These are phyloP conservation scores for Amphiprion ocellaris DNA, from an alignment of 2,113 vertebrate genomes.

Conservation along the genomic window DNA sequence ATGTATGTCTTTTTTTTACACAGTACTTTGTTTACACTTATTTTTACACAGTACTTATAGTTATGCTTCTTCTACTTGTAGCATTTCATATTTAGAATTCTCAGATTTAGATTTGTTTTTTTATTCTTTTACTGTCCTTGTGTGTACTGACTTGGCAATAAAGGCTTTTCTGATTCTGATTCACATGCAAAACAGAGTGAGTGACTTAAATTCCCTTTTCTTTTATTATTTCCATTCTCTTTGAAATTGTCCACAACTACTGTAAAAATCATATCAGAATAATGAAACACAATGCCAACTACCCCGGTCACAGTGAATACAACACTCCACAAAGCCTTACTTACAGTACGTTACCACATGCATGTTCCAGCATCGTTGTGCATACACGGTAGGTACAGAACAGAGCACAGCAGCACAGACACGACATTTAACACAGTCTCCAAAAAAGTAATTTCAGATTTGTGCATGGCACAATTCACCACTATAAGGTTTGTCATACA, in stretches of 20 bases:
- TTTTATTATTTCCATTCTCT: conserved; percentile 51
- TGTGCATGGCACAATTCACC: conserved; percentile 61
- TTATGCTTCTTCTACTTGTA: no score
- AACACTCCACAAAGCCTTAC: conserved; percentile 60
- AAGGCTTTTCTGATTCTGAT: no score
- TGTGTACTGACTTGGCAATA: no score
- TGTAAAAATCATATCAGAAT: conserved; percentile 77
- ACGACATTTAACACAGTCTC: conserved; percentile 56
- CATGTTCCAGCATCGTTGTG: conserved; percentile 65
- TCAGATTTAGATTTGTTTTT: no score
- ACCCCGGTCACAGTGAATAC: conserved; percentile 60
- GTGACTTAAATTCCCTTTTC: conserved; percentile 55
- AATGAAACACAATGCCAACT: conserved; percentile 54
- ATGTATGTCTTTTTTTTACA: no score
- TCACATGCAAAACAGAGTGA: neutral
- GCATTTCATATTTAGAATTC: no score
- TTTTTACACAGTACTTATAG: no score
- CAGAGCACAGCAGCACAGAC: conserved; percentile 56
- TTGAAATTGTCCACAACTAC: conserved; percentile 61
- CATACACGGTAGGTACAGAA: conserved; percentile 61
- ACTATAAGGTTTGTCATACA: conserved; percentile 34
- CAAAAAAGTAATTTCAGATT: conserved; percentile 32
- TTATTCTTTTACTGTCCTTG: no score
- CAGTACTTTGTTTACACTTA: no score
- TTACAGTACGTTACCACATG: conserved; percentile 70